phyloP scores from a whole-genome alignment of 2,797 vertebrate genomes.

The Pygocentrus nattereri region DNA sequence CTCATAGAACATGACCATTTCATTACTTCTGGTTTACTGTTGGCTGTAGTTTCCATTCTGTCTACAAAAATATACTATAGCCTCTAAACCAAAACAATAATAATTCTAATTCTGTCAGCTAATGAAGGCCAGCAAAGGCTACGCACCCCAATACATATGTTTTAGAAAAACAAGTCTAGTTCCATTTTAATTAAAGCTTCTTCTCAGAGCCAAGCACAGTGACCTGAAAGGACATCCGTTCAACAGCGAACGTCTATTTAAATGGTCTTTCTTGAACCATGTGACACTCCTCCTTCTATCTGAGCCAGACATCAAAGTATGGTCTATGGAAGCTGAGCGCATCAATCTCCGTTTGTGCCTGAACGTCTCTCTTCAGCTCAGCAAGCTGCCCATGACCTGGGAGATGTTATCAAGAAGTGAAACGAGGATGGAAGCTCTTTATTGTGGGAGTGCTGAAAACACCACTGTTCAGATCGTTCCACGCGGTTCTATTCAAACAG shows the following conservation, averaged over 20 bases:
- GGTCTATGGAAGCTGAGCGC: slow-evolving; percentile 27
- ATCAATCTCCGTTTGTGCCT: slow-evolving; percentile 33
- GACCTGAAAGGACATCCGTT: neutral
- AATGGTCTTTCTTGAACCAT: slow-evolving; percentile 26
- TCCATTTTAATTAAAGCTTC: slow-evolving; percentile 7
- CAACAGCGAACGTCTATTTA: slow-evolving; percentile 14
- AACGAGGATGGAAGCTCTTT: slow-evolving; percentile 37
- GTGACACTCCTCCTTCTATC: slow-evolving; percentile 36
- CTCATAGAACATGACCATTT: neutral
- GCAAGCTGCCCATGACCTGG: slow-evolving; percentile 37
- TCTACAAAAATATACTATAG: slow-evolving; percentile 10
- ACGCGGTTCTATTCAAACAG: slow-evolving; percentile 28
- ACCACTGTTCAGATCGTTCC: slow-evolving; percentile 45
- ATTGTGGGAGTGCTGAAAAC: slow-evolving; percentile 35
- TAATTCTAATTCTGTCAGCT: neutral
- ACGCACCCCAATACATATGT: neutral
- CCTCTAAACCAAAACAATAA: neutral
- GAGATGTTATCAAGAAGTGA: slow-evolving; percentile 54
- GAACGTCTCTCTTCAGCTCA: slow-evolving; percentile 45
- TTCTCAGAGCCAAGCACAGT: slow-evolving; percentile 6
- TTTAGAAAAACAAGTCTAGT: neutral
- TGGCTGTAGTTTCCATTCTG: slow-evolving; percentile 23
- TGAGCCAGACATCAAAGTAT: slow-evolving; percentile 39
- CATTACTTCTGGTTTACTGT: neutral
- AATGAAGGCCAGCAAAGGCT: slow-evolving; percentile 17